Evolutionary conservation across 2,888 invertebrate genomes (phyloP).

Genomic region (Mythimna albipuncta): DNA sequence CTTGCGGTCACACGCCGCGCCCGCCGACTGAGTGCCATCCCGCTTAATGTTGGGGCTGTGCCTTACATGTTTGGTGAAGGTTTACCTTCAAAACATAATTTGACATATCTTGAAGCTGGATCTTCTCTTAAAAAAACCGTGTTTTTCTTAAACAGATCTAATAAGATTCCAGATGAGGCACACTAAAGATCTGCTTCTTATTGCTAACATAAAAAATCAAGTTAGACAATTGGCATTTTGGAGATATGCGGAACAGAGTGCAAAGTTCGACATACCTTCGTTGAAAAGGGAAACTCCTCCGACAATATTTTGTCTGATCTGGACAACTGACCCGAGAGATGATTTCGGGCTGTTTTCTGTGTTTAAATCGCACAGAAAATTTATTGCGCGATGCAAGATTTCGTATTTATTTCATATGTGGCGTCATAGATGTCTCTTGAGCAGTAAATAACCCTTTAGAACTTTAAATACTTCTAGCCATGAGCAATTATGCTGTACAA

Average conservation of each 20-base stretch:
- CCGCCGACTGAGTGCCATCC: conserved; percentile 39
- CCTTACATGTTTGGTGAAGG: conserved; percentile 3
- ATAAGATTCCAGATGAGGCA: neutral
- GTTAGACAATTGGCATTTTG: neutral
- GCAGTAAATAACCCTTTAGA: neutral
- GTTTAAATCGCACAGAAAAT: too few relatives aligned
- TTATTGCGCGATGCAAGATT: too few relatives aligned
- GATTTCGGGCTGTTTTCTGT: too few relatives aligned
- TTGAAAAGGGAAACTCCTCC: too few relatives aligned
- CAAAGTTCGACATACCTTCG: too few relatives aligned
- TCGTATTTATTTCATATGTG: too few relatives aligned
- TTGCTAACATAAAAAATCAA: neutral
- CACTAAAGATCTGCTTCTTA: neutral
- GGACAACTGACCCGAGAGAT: too few relatives aligned
- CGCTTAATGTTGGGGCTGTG: conserved; percentile 29
- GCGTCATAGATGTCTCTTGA: too few relatives aligned
- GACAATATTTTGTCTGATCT: too few relatives aligned
- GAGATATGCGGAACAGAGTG: too few relatives aligned
- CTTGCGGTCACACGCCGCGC: conserved; percentile 59
- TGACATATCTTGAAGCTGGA: neutral
- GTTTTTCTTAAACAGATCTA: neutral
- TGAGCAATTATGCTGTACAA: neutral
- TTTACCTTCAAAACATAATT: conserved; percentile 15
- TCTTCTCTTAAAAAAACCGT: too few relatives aligned
- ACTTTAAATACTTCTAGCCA: neutral